Conservation (phyloP, 2,888 invertebrate species). For the Diarsia dahlii region DNA sequence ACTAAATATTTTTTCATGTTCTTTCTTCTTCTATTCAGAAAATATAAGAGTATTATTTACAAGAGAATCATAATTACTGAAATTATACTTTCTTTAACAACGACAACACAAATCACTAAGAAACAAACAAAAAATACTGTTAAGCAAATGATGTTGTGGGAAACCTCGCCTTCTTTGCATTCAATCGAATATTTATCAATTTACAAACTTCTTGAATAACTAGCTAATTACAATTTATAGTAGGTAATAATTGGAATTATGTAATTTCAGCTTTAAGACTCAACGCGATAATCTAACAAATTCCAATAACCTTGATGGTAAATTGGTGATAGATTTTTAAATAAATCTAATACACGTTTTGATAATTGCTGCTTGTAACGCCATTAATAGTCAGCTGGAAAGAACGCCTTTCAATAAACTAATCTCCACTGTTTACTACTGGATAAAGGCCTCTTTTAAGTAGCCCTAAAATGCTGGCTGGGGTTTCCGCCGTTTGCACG, state of each 20-base stretch:
- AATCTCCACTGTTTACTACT: not conserved
- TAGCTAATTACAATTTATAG: slow-evolving; percentile 25
- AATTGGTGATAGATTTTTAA: not conserved
- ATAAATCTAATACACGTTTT: not conserved
- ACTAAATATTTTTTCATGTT: too few relatives aligned
- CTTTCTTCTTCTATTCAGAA: not conserved
- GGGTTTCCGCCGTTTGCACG: not conserved
- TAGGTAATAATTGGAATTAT: slow-evolving; percentile 29
- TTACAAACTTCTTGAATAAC: slow-evolving; percentile 30
- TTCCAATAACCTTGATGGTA: not conserved
- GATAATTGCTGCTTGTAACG: not conserved
- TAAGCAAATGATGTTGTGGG: slow-evolving; percentile 34
- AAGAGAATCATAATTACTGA: not conserved
- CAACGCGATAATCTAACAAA: slow-evolving; percentile 35
- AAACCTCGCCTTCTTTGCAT: slow-evolving; percentile 35
- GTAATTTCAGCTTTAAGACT: slow-evolving; percentile 8
- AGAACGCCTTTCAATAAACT: not conserved
- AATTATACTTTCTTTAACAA: slow-evolving; percentile 9
- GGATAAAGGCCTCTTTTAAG: not conserved
- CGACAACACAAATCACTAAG: not conserved
- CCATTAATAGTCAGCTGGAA: not conserved
- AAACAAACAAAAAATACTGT: not conserved
- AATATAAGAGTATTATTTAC: not conserved
- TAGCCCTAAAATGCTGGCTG: not conserved
- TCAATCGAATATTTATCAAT: slow-evolving; percentile 38